These are phyloP conservation scores for Denticeps clupeoides DNA, from an alignment of 2,797 vertebrate genomes.

Conservation along the genomic window DNA sequence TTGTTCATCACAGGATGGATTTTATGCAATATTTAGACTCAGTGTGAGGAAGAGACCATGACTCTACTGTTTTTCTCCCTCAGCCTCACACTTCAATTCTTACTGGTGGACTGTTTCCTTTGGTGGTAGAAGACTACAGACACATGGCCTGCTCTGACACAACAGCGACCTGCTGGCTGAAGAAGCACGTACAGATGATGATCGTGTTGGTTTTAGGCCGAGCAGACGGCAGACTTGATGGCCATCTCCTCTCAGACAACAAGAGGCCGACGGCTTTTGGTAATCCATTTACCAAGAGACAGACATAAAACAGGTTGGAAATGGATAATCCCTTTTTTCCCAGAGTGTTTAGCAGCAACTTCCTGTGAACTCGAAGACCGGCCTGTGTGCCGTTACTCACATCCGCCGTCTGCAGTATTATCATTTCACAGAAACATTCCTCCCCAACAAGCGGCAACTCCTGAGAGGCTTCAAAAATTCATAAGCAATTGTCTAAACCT, in stretches of 20 bases:
- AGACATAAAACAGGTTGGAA: constrained; percentile 20
- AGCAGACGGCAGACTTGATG: constrained; percentile 21
- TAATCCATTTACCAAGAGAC: constrained; percentile 38
- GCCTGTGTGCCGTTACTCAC: constrained; percentile 4
- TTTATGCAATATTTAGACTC: not conserved
- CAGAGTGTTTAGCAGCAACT: constrained; percentile 25
- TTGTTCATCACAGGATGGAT: not conserved
- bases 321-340: constrained; percentile 27
- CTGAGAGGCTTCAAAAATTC: not conserved
- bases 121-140: constrained; percentile 3
- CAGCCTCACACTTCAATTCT: not conserved
- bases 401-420: constrained; percentile 11
- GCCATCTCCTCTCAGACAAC: constrained; percentile 10
- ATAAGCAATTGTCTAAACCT: not conserved
- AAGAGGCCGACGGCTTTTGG: constrained; percentile 12
- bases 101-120: not conserved
- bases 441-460: no score
- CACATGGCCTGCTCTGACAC: constrained; percentile 15
- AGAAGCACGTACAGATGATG: constrained; percentile 9
- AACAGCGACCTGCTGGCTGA: constrained; percentile 22
- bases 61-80: not conserved
- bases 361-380: not conserved
- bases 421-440: constrained; percentile 17
- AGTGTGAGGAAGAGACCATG: not conserved
- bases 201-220: constrained; percentile 13